phyloP scores from a whole-genome alignment of 2,113 vertebrate genomes.

The Salvelinus alpinus region DNA sequence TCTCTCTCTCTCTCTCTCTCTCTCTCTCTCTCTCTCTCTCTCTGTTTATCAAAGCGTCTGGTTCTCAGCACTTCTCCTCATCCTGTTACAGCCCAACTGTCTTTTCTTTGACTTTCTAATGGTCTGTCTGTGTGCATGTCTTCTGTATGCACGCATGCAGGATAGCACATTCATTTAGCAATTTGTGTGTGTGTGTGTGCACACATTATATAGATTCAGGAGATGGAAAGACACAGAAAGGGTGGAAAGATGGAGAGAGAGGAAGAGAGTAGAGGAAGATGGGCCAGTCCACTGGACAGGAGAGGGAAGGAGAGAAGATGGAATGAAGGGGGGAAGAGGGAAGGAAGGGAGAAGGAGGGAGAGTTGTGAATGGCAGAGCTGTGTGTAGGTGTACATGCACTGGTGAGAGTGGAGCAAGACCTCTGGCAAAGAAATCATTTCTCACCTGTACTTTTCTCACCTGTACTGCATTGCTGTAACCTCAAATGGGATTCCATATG shows the following conservation, averaged over 20 bases:
- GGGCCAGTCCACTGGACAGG: too few relatives aligned
- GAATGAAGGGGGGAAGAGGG: too few relatives aligned
- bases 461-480: not conserved
- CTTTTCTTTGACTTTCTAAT: too few relatives aligned
- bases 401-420: not conserved
- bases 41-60: too few relatives aligned
- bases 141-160: slow-evolving; percentile 1
- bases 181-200: not conserved
- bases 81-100: too few relatives aligned
- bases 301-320: not conserved
- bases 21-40: not conserved
- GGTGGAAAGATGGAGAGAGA: too few relatives aligned
- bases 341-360: not conserved
- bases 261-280: too few relatives aligned
- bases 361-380: not conserved
- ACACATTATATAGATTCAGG: too few relatives aligned
- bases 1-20: not conserved
- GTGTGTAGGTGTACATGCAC: slow-evolving; percentile 60
- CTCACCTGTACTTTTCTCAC: not conserved
- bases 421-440: too few relatives aligned
- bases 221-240: too few relatives aligned
- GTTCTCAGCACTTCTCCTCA: too few relatives aligned
- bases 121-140: slow-evolving; percentile 6
- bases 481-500: too few relatives aligned
- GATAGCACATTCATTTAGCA: not conserved